A percentile compares a stretch with the other conserved stretches of the same genome.
Conservation (phyloP, 2,797 vertebrate genomes). For the Sebastes minor region DNA sequence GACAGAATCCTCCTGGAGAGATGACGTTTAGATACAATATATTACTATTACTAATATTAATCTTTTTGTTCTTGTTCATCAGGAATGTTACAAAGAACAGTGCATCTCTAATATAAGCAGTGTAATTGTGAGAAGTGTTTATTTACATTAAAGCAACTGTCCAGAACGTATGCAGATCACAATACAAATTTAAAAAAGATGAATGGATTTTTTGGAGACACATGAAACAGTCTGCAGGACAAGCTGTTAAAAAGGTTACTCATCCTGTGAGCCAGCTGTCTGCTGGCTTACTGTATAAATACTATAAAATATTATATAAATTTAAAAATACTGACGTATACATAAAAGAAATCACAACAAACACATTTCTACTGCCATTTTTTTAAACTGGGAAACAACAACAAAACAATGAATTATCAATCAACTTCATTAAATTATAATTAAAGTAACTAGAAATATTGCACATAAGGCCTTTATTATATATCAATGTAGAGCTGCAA, state of each 20-base stretch:
- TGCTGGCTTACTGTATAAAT: background rate
- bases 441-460: background rate
- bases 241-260: constrained; percentile 32
- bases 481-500: too few relatives aligned
- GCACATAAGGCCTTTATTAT: background rate
- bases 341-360: background rate
- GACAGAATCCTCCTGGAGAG: background rate
- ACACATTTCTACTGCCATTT: background rate
- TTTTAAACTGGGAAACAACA: background rate
- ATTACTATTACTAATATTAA: background rate
- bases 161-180: background rate
- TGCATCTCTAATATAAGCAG: background rate
- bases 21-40: background rate
- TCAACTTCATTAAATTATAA: background rate
- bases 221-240: constrained; percentile 4
- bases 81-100: background rate
- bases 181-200: background rate
- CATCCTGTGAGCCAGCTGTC: constrained; percentile 31
- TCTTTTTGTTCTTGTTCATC: background rate
- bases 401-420: background rate
- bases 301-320: background rate
- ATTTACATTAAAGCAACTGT: constrained; percentile 1
- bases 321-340: background rate
- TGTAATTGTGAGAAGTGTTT: background rate
- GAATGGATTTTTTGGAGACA: background rate